phyloP scores from a whole-genome alignment of 2,888 invertebrate species.

The Cerceris ruficornis region DNA sequence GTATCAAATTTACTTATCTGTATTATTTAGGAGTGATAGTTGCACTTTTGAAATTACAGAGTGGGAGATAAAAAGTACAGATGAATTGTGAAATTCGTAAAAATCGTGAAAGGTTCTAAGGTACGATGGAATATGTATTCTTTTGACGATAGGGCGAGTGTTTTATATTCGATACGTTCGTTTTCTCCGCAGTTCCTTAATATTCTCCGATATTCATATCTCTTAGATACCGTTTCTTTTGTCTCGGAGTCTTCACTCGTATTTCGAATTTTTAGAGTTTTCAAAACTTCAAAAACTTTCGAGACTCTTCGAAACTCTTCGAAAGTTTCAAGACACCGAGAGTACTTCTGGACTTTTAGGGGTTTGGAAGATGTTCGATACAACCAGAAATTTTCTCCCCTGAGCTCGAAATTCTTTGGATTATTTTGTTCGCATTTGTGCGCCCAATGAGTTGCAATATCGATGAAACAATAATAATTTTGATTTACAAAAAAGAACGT shows the following conservation, averaged over 20 bases:
- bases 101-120: too few species aligned
- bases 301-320: constrained; percentile 28
- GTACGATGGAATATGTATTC: too few species aligned
- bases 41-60: too few species aligned
- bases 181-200: background rate
- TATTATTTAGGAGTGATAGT: too few species aligned
- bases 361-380: constrained; percentile 29
- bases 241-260: constrained; percentile 17
- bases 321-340: constrained; percentile 30
- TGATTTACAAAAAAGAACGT: too few species aligned
- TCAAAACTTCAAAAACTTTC: constrained; percentile 16
- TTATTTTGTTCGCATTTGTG: background rate
- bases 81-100: too few species aligned
- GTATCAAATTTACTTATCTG: too few species aligned
- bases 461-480: too few species aligned
- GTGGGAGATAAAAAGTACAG: too few species aligned
- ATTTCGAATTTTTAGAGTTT: constrained; percentile 33
- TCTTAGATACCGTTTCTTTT: constrained; percentile 10
- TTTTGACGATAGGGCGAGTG: background rate
- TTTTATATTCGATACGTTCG: background rate
- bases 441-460: background rate
- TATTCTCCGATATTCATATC: constrained; percentile 16
- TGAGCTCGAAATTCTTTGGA: background rate
- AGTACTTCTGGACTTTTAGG: constrained; percentile 40
- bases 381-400: constrained; percentile 22